Percentiles rank a stretch among this genome's conserved stretches.
These are phyloP conservation scores for Uromys caudimaculatus DNA, from an alignment of 2,797 vertebrate genomes.

Conservation along the genomic window DNA sequence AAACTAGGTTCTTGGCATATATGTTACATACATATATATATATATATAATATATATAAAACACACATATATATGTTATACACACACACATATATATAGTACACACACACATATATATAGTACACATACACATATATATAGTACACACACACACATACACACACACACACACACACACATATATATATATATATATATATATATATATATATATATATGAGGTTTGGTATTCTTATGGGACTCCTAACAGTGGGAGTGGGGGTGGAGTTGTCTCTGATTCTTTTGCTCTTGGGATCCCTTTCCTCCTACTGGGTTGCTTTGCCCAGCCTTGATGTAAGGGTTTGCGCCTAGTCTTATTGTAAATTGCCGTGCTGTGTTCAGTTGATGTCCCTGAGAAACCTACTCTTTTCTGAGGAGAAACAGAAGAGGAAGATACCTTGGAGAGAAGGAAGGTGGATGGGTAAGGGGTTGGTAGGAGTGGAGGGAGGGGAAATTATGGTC, in stretches of 20 bases:
- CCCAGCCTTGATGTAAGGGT: neutral
- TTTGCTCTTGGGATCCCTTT: neutral
- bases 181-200: no score
- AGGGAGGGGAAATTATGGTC: neutral
- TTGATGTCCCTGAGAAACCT: neutral
- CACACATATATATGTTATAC: no score
- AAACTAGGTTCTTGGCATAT: neutral
- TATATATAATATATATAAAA: no score
- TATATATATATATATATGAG: neutral
- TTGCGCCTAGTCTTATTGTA: neutral
- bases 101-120: no score
- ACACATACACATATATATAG: no score
- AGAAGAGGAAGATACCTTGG: neutral
- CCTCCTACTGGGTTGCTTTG: neutral
- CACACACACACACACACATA: no score
- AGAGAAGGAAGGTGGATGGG: neutral
- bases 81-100: no score
- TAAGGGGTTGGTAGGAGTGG: neutral
- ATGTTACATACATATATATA: no score
- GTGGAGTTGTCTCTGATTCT: neutral
- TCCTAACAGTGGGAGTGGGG: neutral
- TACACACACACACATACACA: no score
- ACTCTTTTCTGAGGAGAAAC: neutral
- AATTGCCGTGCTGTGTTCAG: neutral
- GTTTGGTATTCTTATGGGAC: neutral